Conservation (phyloP, 2,113 vertebrate genomes). For the Cyrtonyx montezumae region DNA sequence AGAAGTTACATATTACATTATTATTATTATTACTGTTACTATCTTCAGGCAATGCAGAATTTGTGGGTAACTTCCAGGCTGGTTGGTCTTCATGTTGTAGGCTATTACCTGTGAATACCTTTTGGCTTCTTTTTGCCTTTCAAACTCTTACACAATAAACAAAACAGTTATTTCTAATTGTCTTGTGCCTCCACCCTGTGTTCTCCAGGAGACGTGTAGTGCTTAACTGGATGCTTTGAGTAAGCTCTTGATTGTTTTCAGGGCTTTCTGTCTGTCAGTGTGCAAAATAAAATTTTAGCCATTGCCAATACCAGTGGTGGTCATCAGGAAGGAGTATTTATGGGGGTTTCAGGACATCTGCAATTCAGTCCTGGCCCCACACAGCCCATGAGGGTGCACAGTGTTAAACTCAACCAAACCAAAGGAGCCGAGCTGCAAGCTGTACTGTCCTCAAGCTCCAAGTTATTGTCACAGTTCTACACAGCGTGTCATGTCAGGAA, state of each 20-base stretch:
- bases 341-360: background rate
- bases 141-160: background rate
- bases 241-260: background rate
- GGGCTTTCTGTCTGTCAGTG: background rate
- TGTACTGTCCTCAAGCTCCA: background rate
- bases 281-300: background rate
- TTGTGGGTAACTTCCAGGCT: background rate
- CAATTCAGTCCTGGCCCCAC: fast-evolving
- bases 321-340: background rate
- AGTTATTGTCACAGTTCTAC: background rate
- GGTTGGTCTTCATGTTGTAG: background rate
- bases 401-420: background rate
- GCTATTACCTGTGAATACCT: background rate
- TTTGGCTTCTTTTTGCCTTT: background rate
- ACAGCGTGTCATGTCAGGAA: fast-evolving
- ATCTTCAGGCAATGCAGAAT: background rate
- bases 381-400: no score
- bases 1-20: background rate
- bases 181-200: background rate
- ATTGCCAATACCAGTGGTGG: background rate
- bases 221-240: background rate
- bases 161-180: background rate
- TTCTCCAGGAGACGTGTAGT: fast-evolving
- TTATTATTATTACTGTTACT: background rate
- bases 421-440: background rate